Base-by-base conservation (phyloP, 2,888 invertebrate genomes). In the Bimastos eiseni region DNA sequence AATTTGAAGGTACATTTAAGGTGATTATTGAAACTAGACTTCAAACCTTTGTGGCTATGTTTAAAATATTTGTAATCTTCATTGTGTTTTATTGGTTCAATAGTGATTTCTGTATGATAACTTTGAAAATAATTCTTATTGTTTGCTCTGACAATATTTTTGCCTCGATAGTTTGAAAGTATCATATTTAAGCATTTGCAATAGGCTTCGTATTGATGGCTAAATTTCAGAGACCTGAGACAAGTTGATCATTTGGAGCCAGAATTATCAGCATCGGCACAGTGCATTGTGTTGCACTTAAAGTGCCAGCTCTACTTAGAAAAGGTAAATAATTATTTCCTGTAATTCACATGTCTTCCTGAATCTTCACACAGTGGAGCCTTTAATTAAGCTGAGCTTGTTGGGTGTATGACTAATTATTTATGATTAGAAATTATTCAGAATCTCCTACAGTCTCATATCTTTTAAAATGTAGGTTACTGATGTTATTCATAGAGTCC, bases 161-260 rank as follows among this genome's bases (percentile, higher is more conserved):
- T 8, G 30, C n/a, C 30, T n/a, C 30, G 2, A 70, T 70, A n/a
- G 70, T 70, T 70, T 70, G 70, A 70, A n/a, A n/a, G 70, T 1
- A n/a, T n/a, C 8, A n/a, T n/a, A 70, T 70, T 8, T n/a, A 30
- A 70, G n/a, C 70, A 70, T n/a, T 70, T 70, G 30, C n/a, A 70
- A 8, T n/a, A 8, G 70, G 70, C n/a, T 30, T 17, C 17, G 11
- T 30, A 17, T n/a, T n/a, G n/a, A 11, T 70, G 30, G 70, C 11
- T 49, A 88, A 90, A 91, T 93, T 93, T 33, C 93, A 95, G 95
- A 92, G 97, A 97, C 94, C 95, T 97, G 37, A 96, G 96, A 93
- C 96, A 97, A 95, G 96, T 96, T 83, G 94, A 95, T 33, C 94
- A 95, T 91, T 93, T 96, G 90, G 96, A 96, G 92, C 94, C 93